Percentiles rank a stretch among this genome's conserved stretches.
phyloP scores from a whole-genome alignment of 2,888 invertebrate genomes.

The Anodontia alba region DNA sequence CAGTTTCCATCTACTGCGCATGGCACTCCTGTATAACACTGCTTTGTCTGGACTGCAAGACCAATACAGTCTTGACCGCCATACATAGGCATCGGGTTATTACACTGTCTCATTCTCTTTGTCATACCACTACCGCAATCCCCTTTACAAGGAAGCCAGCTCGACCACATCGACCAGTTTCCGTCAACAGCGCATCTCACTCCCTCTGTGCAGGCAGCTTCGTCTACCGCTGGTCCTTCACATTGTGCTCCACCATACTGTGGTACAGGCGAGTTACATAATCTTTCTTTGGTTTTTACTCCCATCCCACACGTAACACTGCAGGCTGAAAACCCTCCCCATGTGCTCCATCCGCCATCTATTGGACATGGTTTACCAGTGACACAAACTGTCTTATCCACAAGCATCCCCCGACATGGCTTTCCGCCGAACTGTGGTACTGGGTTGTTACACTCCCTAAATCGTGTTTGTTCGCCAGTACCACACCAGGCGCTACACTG shows the following conservation, averaged over 20 bases:
- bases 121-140: constrained; percentile 32
- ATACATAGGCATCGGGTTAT: constrained; percentile 37
- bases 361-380: constrained; percentile 51
- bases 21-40: constrained; percentile 23
- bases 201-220: constrained; percentile 21
- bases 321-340: constrained; percentile 27
- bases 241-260: constrained; percentile 28
- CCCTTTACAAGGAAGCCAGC: constrained; percentile 13
- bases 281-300: background rate
- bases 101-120: constrained; percentile 27
- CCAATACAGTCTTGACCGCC: constrained; percentile 39
- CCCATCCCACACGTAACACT: constrained; percentile 29
- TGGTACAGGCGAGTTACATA: constrained; percentile 36
- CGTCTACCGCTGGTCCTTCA: constrained; percentile 14
- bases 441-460: constrained; percentile 52
- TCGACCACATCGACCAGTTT: constrained; percentile 35
- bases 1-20: constrained; percentile 47
- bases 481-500: constrained; percentile 24
- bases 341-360: constrained; percentile 46
- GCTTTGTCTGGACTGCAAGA: background rate
- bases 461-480: constrained; percentile 31
- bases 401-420: constrained; percentile 38
- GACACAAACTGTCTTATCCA: constrained; percentile 35
- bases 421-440: constrained; percentile 52
- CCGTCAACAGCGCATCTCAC: constrained; percentile 38